Conservation (phyloP, 1,140 invertebrate genomes). For the Drosophila pseudoobscura region DNA sequence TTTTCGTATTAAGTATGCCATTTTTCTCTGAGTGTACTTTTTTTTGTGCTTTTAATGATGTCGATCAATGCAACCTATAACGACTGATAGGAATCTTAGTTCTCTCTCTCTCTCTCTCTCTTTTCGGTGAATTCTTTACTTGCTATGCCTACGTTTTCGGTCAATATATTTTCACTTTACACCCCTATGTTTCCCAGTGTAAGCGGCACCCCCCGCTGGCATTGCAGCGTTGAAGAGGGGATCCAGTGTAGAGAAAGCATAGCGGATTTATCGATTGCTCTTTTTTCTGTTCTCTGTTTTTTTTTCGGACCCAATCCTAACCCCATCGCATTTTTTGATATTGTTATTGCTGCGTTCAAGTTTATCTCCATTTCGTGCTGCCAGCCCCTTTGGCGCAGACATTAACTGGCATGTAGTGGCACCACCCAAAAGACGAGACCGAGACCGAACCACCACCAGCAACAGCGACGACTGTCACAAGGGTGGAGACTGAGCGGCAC, state of each 20-base stretch:
- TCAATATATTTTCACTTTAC: background rate
- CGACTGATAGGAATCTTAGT: too few species aligned
- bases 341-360: constrained; percentile 48
- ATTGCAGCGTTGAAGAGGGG: constrained; percentile 3
- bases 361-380: constrained; percentile 32
- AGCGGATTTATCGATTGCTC: constrained; percentile 40
- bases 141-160: background rate
- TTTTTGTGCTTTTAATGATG: too few species aligned
- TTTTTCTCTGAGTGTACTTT: too few species aligned
- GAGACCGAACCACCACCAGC: constrained; percentile 28
- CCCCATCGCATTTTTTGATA: constrained; percentile 38
- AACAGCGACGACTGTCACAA: constrained; percentile 34
- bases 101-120: too few species aligned
- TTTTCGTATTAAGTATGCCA: too few species aligned
- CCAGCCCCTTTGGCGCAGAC: constrained; percentile 24
- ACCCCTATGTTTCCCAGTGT: background rate
- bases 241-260: constrained; percentile 6
- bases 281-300: background rate
- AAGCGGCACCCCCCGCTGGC: background rate
- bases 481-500: constrained; percentile 10
- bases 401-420: constrained; percentile 38
- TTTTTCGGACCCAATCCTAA: constrained; percentile 21
- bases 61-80: too few species aligned
- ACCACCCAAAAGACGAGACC: constrained; percentile 28
- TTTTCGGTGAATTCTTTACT: too few species aligned